Evolutionary conservation across 2,797 vertebrate species (phyloP).

Genomic region (Myotis myotis): DNA sequence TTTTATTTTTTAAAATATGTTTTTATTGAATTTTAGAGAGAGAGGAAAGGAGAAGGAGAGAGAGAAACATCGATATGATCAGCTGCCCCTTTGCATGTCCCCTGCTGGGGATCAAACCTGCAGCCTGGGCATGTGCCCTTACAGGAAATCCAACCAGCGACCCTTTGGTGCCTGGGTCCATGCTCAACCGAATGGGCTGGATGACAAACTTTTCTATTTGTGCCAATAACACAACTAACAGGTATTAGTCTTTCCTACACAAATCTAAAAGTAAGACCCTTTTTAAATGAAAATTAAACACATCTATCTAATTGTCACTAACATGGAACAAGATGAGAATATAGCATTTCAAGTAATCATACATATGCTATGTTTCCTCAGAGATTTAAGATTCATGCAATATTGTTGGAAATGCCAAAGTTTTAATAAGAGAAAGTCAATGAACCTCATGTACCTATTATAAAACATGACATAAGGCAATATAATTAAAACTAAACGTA

Average conservation of each 20-base stretch:
- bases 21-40: no score
- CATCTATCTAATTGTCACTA: conserved; percentile 65
- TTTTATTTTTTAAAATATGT: no score
- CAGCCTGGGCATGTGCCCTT: no score
- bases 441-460: conserved; percentile 85
- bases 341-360: conserved; percentile 71
- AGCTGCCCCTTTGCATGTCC: no score
- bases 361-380: conserved; percentile 50
- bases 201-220: background rate
- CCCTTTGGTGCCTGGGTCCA: no score
- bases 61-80: no score
- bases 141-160: no score
- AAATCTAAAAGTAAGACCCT: background rate
- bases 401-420: conserved; percentile 71
- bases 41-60: no score
- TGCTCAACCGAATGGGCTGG: no score
- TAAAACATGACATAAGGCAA: conserved; percentile 87
- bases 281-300: conserved; percentile 26
- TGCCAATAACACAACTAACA: background rate
- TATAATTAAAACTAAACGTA: conserved; percentile 90
- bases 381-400: conserved; percentile 76
- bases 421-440: conserved; percentile 87
- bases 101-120: no score
- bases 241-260: background rate
- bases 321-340: conserved; percentile 68